A percentile compares a stretch with the other conserved stretches of the same genome.
Evolutionary conservation across 2,888 invertebrate species (phyloP).

Genomic region (Lithodes maja): DNA sequence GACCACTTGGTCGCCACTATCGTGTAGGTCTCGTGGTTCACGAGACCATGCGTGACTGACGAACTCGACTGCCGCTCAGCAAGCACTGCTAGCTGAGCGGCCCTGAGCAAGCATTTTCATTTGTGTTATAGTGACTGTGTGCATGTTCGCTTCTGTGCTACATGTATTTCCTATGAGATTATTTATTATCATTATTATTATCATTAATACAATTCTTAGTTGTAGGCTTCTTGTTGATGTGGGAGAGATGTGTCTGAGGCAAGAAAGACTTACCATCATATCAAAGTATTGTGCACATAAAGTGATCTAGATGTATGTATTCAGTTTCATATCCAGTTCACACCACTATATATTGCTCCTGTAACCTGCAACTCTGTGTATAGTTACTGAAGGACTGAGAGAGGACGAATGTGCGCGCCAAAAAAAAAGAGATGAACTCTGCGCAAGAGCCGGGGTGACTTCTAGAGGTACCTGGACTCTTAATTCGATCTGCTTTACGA

Average conservation of each 20-base stretch:
- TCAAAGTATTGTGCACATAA: slow-evolving; percentile 55
- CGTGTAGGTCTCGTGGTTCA: slow-evolving; percentile 29
- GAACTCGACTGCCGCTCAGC: slow-evolving; percentile 56
- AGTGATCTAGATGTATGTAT: slow-evolving; percentile 64
- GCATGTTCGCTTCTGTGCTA: slow-evolving; percentile 67
- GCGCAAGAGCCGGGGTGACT: background rate
- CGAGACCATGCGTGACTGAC: slow-evolving; percentile 41
- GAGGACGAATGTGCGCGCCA: slow-evolving; percentile 1
- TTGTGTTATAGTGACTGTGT: slow-evolving; percentile 64
- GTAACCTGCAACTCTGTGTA: slow-evolving; percentile 34
- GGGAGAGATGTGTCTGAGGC: slow-evolving; percentile 60
- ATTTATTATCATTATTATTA: slow-evolving; percentile 51
- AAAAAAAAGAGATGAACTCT: slow-evolving; percentile 54
- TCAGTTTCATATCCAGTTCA: slow-evolving; percentile 59
- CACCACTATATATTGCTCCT: slow-evolving; percentile 53
- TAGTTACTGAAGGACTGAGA: slow-evolving; percentile 27
- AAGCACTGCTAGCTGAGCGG: slow-evolving; percentile 43
- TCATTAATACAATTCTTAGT: slow-evolving; percentile 60
- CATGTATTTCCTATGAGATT: slow-evolving; percentile 63
- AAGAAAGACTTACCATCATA: slow-evolving; percentile 63
- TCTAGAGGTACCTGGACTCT: background rate
- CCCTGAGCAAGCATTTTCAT: slow-evolving; percentile 64
- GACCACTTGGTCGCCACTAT: slow-evolving; percentile 54
- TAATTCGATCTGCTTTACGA: slow-evolving; percentile 33
- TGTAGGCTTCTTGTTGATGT: slow-evolving; percentile 55